These are phyloP conservation scores for Mylabris sibirica DNA, from an alignment of 2,888 invertebrate genomes.

Conservation along the genomic window DNA sequence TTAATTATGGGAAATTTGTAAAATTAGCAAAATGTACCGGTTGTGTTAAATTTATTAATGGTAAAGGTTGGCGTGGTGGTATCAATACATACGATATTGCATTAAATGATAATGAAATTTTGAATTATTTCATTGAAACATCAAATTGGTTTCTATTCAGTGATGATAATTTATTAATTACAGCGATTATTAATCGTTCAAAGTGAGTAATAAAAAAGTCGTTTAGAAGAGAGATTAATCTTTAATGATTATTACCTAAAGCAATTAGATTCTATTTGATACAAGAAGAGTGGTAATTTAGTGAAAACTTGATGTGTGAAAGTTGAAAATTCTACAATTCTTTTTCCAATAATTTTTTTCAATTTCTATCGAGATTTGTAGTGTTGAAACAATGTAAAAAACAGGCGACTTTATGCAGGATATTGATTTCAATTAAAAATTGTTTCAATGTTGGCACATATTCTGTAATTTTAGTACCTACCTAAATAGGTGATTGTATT, in stretches of 20 bases:
- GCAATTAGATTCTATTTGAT: neutral
- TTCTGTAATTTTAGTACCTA: too few species aligned
- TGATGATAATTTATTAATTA: conserved; percentile 43
- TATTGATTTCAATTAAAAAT: too few species aligned
- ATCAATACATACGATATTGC: conserved; percentile 43
- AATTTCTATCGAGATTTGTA: too few species aligned
- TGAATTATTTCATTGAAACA: conserved; percentile 51
- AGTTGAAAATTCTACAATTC: conserved; percentile 17
- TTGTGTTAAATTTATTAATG: conserved; percentile 40
- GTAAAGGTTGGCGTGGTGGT: conserved; percentile 36
- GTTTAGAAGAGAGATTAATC: neutral
- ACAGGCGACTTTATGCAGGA: too few species aligned
- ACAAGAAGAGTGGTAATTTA: too few species aligned
- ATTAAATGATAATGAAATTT: conserved; percentile 44
- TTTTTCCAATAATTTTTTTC: too few species aligned
- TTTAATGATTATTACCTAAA: neutral
- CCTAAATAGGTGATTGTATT: too few species aligned
- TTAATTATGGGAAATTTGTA: conserved; percentile 43
- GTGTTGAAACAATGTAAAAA: too few species aligned
- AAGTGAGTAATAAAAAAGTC: conserved; percentile 37
- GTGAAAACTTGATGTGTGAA: neutral
- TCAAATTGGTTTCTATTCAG: conserved; percentile 55
- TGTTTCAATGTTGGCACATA: too few species aligned
- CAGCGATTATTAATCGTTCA: conserved; percentile 44
- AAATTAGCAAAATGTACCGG: conserved; percentile 44